Base-by-base conservation (phyloP, 2,888 invertebrate genomes). In the Glaucopsyche alexis region DNA sequence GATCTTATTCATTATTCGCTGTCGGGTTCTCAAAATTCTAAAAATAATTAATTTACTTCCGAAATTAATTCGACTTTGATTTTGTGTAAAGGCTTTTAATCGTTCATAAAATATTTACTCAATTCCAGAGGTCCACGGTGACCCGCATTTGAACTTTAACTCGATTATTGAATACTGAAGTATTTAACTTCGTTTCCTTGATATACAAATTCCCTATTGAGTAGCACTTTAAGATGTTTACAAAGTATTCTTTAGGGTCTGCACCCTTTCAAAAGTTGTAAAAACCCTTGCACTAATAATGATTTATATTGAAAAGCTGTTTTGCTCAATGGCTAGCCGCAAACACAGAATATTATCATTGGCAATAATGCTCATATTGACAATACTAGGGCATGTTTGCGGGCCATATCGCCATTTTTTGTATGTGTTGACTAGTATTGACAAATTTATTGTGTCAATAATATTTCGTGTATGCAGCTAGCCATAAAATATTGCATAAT, bases 181-280 rank as follows among this genome's bases (percentile, higher is more conserved):
- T 55, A 55, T 16, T 55, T 16, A 52, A 52, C 52, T 52, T 55
- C 52, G 16, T 16, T 55, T 19, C 55, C 55, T 55, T 52, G n/a
- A 7, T 3, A 55, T 55, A 19, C 19, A 1, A 19, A 55, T 19
- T 55, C 55, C 55, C 55, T 55, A 19, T 55, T 19, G 50, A 52
- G n/a, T 52, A 16, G 8, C 11, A 19, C 55, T 55, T 55, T 55
- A 55, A 55, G 19, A 19, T 19, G 19, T 55, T 55, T 29, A 29
- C 29, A 29, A 29, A 3, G 29, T 29, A 29, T 29, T 29, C 29
- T 29, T 29, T 29, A 29, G 29, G 29, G 29, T 29, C 29, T 29
- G 29, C 29, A 29, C 29, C 29, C 29, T 29, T 29, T 55, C 11
- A 8, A 55, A 3, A 6, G 55, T 55, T 11, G 55, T 55, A 11